Conservation (phyloP, 2,113 vertebrate species). For the Brevimyrus niger region DNA sequence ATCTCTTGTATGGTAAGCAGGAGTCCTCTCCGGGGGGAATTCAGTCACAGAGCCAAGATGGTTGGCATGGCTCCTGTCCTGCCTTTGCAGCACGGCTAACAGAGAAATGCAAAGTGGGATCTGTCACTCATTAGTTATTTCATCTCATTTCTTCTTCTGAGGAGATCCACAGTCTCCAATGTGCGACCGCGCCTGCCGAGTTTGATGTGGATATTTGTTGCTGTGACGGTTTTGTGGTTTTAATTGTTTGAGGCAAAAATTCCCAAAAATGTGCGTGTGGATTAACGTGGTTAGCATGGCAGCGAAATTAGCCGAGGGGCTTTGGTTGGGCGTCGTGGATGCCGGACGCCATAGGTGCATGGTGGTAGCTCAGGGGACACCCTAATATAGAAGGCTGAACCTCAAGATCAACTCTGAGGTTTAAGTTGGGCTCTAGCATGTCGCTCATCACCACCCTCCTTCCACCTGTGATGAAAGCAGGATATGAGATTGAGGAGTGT, state of each 20-base stretch:
- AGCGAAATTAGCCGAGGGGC: background rate
- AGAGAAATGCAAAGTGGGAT: background rate
- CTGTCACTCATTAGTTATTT: background rate
- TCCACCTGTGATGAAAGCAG: conserved; percentile 5
- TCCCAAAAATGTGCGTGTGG: background rate
- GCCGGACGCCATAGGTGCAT: background rate
- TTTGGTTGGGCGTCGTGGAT: background rate
- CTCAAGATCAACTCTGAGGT: background rate
- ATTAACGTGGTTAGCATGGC: background rate
- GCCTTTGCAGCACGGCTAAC: background rate
- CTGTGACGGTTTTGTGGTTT: background rate
- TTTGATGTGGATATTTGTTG: background rate
- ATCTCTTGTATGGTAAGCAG: background rate
- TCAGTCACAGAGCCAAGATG: background rate
- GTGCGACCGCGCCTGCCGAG: background rate
- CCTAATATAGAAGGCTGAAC: background rate
- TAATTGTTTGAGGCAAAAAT: background rate
- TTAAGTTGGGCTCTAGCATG: background rate
- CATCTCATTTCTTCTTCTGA: background rate
- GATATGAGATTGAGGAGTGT: conserved; percentile 19
- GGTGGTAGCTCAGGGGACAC: background rate
- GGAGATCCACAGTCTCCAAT: background rate
- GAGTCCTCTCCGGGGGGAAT: background rate
- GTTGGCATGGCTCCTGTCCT: background rate
- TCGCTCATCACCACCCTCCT: background rate